Evolutionary conservation across 2,113 vertebrate genomes (phyloP), one percentile per base, ranked within the genome.

Genomic region (Phycodurus eques): DNA sequence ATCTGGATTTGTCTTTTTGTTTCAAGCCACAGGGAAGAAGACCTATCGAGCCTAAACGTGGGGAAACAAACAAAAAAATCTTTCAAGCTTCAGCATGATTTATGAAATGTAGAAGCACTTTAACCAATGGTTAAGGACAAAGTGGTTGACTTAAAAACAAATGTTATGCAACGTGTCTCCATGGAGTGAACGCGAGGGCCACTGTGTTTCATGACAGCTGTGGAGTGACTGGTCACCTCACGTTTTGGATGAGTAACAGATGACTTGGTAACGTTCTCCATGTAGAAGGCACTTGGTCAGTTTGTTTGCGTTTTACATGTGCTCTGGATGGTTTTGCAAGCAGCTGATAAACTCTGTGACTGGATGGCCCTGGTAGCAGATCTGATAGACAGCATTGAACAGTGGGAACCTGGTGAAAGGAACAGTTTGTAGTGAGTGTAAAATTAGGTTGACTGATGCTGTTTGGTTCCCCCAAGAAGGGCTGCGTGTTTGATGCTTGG

Each of bases 281-380:
- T 78, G 63, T 60, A 68, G 73, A 82, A 90, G 88, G 87, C 87
- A 85, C 82, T 78, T 76, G 66, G 80, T 72, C 53, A 43, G 53
- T 73, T 54, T 56, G 20, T 35, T 63, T 69, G 17, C 57, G 63
- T 72, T 92, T 76, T 77, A 94, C 91, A 94, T 91, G 88, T 99
- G 98, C 86, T 94, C 95, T 0, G 98, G 98, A 82, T 99, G 97
- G 88, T 95, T 96, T 91, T 98, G 97, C 70, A 99, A 92, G 73
- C 94, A 97, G 71, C 42, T 82, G 83, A 98, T 96, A 88, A 99
- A 94, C 74, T 97, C 95, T 0, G 86, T 71, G 57, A 98, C 93
- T 0, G 95, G 93, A 56, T 93, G 95, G 72, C 88, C 88, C 90
- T 96, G 88, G 0, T 94, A 98, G 91, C 97, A 99, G 86, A 98